Evolutionary conservation across 1,140 invertebrate species (phyloP).

Genomic region (Drosophila obscura): DNA sequence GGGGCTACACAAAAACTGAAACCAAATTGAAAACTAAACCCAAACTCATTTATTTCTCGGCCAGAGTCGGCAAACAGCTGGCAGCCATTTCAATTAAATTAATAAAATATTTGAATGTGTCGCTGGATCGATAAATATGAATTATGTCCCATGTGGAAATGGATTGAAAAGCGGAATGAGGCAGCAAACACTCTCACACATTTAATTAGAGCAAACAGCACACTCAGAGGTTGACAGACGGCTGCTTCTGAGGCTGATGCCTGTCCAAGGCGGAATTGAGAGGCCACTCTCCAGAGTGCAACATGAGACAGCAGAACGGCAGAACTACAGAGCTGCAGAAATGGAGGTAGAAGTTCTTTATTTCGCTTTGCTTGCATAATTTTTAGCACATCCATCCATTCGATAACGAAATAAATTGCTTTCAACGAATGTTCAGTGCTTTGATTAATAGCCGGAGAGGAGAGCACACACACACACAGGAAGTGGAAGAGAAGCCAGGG

Average conservation of each 20-base stretch:
- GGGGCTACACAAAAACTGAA: not conserved
- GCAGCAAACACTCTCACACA: not conserved
- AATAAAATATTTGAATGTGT: conserved; percentile 45
- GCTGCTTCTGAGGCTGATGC: not conserved
- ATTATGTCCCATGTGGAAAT: conserved; percentile 25
- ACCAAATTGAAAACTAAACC: conserved; percentile 50
- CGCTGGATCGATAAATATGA: conserved; percentile 57
- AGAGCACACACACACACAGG: conserved; percentile 1
- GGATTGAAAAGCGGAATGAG: not conserved
- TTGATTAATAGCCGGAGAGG: conserved; percentile 69
- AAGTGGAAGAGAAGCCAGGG: conserved; percentile 17
- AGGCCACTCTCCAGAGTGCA: conserved; percentile 15
- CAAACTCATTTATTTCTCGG: conserved; percentile 42
- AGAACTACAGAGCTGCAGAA: not conserved
- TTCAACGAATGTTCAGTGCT: conserved; percentile 75
- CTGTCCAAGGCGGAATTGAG: too few relatives aligned
- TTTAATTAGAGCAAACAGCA: conserved; percentile 54
- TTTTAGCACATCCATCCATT: conserved; percentile 58
- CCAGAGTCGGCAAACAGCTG: conserved; percentile 41
- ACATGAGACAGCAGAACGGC: not conserved
- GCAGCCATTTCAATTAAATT: conserved; percentile 50
- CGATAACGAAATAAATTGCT: conserved; percentile 80
- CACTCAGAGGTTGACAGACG: not conserved
- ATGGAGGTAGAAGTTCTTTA: conserved; percentile 6
- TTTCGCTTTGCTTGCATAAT: conserved; percentile 54